These are phyloP conservation scores for Tursiops truncatus DNA, from an alignment of 2,113 vertebrate genomes.

Conservation along the genomic window DNA sequence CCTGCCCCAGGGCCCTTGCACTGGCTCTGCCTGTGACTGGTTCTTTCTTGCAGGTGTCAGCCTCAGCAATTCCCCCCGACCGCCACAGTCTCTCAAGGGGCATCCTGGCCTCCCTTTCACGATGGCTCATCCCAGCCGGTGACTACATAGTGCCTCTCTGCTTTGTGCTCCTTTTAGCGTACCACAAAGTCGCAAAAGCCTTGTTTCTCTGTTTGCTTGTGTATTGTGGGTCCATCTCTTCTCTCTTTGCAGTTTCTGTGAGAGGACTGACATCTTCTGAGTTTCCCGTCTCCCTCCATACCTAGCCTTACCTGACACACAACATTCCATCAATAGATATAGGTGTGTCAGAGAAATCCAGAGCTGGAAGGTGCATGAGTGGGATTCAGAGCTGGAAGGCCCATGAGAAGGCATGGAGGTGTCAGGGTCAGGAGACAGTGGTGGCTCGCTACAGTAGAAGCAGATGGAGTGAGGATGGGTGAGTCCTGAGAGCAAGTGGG, in stretches of 20 bases:
- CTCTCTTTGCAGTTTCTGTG: background rate
- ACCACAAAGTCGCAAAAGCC: accelerated
- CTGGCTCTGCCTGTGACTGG: accelerated
- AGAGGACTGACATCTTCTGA: background rate
- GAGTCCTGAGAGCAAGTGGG: background rate
- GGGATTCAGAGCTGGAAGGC: no score
- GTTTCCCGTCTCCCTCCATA: accelerated
- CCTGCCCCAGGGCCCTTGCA: background rate
- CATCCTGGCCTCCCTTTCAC: accelerated
- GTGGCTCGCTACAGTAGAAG: no score
- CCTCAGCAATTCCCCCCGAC: accelerated
- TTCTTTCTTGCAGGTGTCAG: no score
- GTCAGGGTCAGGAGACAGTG: no score
- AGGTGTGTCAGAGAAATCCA: no score
- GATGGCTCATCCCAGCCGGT: accelerated
- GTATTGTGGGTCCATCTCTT: background rate
- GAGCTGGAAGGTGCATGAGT: accelerated
- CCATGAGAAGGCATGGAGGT: background rate
- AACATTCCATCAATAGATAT: accelerated
- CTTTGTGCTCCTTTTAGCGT: accelerated
- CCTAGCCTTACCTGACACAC: no score
- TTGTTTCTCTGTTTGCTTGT: background rate
- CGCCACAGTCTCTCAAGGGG: background rate
- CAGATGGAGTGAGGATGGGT: background rate
- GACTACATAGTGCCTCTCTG: background rate